These are phyloP conservation scores for Lomographa bimaculata DNA, from an alignment of 2,888 invertebrate genomes.

Conservation along the genomic window DNA sequence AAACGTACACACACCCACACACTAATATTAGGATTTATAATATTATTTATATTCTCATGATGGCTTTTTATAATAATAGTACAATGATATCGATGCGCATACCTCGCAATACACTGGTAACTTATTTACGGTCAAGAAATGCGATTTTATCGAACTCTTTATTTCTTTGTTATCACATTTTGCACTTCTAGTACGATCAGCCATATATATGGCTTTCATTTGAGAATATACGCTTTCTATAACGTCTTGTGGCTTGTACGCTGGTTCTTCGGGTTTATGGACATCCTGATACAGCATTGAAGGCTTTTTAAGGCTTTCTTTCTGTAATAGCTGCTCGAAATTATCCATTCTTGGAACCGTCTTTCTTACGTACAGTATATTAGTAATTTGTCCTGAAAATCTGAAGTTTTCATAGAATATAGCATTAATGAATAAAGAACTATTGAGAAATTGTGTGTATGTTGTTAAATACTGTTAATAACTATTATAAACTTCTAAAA, in stretches of 20 bases:
- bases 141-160: constrained; percentile 39
- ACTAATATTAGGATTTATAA: too few species aligned
- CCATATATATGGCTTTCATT: constrained; percentile 58
- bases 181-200: constrained; percentile 43
- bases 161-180: constrained; percentile 24
- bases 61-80: too few species aligned
- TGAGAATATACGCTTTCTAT: constrained; percentile 53
- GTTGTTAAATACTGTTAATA: too few species aligned
- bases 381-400: too few species aligned
- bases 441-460: too few species aligned
- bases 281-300: constrained; percentile 42
- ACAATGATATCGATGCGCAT: too few species aligned
- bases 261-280: constrained; percentile 19
- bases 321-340: constrained; percentile 49
- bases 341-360: constrained; percentile 25
- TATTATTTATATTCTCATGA: too few species aligned
- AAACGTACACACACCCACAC: too few species aligned
- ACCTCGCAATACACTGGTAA: constrained; percentile 45
- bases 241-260: constrained; percentile 49
- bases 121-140: constrained; percentile 48
- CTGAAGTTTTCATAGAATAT: too few species aligned
- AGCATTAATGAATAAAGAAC: too few species aligned
- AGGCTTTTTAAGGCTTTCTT: constrained; percentile 32
- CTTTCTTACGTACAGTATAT: too few species aligned
- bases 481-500: too few species aligned